Evolutionary conservation across 2,888 invertebrate genomes (phyloP), one percentile per base, ranked within the genome.

Genomic region (Sarcophaga subvicina): DNA sequence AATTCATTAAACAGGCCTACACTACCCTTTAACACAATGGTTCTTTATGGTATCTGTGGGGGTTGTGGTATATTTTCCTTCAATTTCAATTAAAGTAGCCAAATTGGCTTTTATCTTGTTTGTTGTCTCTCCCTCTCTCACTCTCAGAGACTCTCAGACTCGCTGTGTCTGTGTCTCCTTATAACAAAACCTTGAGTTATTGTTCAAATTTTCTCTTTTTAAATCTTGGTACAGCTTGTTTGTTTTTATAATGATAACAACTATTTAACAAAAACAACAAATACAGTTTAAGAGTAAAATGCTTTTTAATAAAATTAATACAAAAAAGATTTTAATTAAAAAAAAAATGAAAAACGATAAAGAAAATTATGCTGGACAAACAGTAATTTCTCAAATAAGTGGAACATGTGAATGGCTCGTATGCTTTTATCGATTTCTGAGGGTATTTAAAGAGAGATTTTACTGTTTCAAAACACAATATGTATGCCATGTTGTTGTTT

Each of bases 281-380:
- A 37, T 54, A n/a, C 22, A 22, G 22, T n/a, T 5, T 72, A 45
- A 0, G 17, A 12, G 22, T 25, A 63, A 81, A 63, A 59, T 20
- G 20, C 3, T 70, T 69, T 81, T 27, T 22, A 67, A 76, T 70
- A 17, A 63, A 63, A 70, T 70, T 76, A 64, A 71, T 76, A 66
- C 59, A 72, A 37, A 47, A 69, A 5, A 27, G 27, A 11, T 27
- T 59, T 54, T 75, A 27, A 75, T 63, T 63, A 69, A 60, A 60
- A 62, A n/a, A 25, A 14, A 54, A 47, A 47, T 45, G 4, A 49
- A 37, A 72, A 22, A 45, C 27, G 4, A 45, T 12, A 14, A 72
- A 62, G 37, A 69, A 69, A 37, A 45, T 66, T 2, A 27, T 17
- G 37, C 20, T 62, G 62, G 72, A 59, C 60, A n/a, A 37, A 72